Percentiles rank a stretch among this genome's conserved stretches.
These are phyloP conservation scores for Archivesica marissinica DNA, from an alignment of 1,140 invertebrate species.

Conservation along the genomic window DNA sequence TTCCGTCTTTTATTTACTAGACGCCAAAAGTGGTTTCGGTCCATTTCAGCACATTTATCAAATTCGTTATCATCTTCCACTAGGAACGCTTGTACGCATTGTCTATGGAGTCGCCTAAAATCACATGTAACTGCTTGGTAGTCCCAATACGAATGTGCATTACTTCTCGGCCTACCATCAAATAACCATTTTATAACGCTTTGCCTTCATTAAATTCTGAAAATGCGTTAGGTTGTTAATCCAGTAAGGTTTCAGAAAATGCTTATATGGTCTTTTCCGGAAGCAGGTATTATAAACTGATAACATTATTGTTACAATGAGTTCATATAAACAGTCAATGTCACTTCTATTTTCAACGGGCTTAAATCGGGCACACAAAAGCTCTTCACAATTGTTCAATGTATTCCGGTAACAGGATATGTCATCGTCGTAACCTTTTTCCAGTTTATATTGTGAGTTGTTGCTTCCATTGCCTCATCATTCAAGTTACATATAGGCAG, in stretches of 20 bases:
- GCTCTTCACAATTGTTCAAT: not conserved
- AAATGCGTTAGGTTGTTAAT: not conserved
- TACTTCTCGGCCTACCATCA: not conserved
- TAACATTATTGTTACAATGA: not conserved
- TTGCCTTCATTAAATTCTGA: not conserved
- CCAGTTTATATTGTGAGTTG: too few relatives aligned
- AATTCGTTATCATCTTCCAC: too few relatives aligned
- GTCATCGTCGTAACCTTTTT: not conserved
- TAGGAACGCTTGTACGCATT: too few relatives aligned
- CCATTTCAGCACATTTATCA: too few relatives aligned
- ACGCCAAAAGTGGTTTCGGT: too few relatives aligned
- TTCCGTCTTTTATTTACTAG: too few relatives aligned
- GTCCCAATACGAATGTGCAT: not conserved
- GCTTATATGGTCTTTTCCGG: not conserved
- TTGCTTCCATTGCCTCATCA: too few relatives aligned
- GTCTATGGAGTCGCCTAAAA: constrained; percentile 4
- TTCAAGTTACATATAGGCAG: too few relatives aligned
- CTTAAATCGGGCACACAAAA: not conserved
- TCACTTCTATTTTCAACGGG: too few relatives aligned
- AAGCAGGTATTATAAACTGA: not conserved
- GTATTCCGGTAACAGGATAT: not conserved
- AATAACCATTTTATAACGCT: not conserved
- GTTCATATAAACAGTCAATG: too few relatives aligned
- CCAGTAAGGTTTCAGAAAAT: constrained; percentile 14
- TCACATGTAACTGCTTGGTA: constrained; percentile 1